Evolutionary conservation across 2,113 vertebrate species (phyloP), one percentile per base, ranked within the genome.

Genomic region (Dolichotis patagonum): DNA sequence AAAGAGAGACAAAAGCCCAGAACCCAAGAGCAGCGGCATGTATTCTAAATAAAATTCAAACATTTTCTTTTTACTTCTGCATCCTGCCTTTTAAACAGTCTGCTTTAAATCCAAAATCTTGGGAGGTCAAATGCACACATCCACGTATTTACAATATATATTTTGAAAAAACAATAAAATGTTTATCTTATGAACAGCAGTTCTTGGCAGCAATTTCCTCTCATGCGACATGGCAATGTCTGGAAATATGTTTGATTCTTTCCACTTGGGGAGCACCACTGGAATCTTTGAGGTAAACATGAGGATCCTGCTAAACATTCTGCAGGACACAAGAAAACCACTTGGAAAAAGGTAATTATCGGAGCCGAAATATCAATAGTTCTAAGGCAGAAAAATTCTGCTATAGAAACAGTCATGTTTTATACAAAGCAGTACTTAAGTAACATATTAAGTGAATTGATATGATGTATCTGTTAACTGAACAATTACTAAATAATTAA

Each of bases 401-500:
- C 24, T 65, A 9, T 60, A 60, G 14, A 73, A 67, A 65, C 14
- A 86, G 22, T 83, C 26, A 80, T n/a, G 75, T 17, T 3, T 28
- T 4, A 9, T 17, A 69, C 4, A 41, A 58, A 20, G 85, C 58
- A 46, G 17, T 54, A n/a, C 14, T 54, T 80, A 83, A 86, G 60
- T 78, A 82, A 81, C 43, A 88, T 80, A n/a, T 93, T 63, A 52
- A 85, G 52, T 63, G 17, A 46, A 58, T 49, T 83, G 35, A 65
- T 52, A 75, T 49, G 63, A 41, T 35, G 17, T 35, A 28, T 20
- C 5, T 90, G 20, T 3, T 65, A 24, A 43, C 63, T 83, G 71
- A 90, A 80, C n/a, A 71, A 73, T 63, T 56, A 65, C 78, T 92
- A 78, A 52, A 62, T 67, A 92, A 14, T 54, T 83, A 94, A 65